Evolutionary conservation across 1,140 invertebrate genomes (phyloP), one percentile per base, ranked within the genome.

Genomic region (Leptestheria dahalacensis): DNA sequence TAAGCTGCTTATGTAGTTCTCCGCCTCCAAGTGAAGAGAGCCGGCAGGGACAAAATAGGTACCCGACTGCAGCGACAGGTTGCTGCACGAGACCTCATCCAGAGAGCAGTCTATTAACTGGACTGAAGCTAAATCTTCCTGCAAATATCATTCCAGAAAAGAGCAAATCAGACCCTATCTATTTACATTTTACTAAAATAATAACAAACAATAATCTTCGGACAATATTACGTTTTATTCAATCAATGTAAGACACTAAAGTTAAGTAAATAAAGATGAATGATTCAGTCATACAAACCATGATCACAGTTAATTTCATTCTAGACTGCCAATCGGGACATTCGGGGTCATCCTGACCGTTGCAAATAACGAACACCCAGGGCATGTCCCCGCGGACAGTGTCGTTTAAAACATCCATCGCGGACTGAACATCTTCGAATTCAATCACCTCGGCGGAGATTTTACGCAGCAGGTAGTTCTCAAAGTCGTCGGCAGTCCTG

Each of bases 281-380:
- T 24, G 11, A 20, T 10, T 54, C 49, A 23, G 23, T 48, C 25
- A 64, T 60, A 73, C 72, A 74, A 73, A 84, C 82, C 72, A 84
- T 73, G 64, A 79, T 78, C 2, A 79, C 77, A 55, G 80, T 75
- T 33, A 84, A 66, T 73, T 82, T 82, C 12, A 75, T 68, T 61
- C 71, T 70, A n/a, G 77, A 77, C 56, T 75, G 70, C 11, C 67
- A 64, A 49, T 73, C 72, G 26, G 78, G 75, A 68, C 81, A 82
- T 60, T 77, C 70, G 63, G 67, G 69, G 65, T 74, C 69, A 66
- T 68, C 67, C 48, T 69, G 68, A 61, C 76, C 74, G 41, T 71
- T 67, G 67, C 75, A 76, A 62, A 72, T 72, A 48, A 70, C 67
- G 15, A 77, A 69, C 12, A 78, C 61, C 73, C 75, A 56, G 2